phyloP scores from a whole-genome alignment of 1,140 invertebrate genomes.

The Melitaea cinxia region DNA sequence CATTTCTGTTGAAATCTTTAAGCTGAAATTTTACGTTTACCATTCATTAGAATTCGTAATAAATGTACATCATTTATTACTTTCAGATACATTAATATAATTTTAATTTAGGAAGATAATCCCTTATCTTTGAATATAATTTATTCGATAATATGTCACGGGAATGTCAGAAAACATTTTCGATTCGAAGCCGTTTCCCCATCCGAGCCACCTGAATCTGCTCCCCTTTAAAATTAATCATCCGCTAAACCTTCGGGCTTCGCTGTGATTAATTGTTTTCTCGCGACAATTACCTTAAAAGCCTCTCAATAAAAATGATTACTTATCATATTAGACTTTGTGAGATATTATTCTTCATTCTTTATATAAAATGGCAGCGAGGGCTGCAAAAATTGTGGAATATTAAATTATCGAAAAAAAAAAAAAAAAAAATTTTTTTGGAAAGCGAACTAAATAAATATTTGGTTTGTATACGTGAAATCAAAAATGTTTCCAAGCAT shows the following conservation, averaged over 20 bases:
- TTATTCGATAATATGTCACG: slow-evolving; percentile 1
- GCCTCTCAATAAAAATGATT: slow-evolving; percentile 28
- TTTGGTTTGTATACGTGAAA: too few species aligned
- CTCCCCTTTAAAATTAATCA: slow-evolving; percentile 50
- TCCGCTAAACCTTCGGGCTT: slow-evolving; percentile 47
- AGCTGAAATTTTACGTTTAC: too few species aligned
- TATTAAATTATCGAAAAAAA: too few species aligned
- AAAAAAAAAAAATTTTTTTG: too few species aligned
- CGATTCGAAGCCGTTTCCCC: not conserved
- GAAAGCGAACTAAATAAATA: too few species aligned
- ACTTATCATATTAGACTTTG: slow-evolving; percentile 1
- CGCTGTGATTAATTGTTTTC: slow-evolving; percentile 50
- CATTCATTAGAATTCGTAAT: too few species aligned
- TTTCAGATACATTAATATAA: not conserved
- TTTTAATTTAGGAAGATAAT: not conserved
- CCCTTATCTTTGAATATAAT: not conserved
- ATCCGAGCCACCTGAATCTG: slow-evolving; percentile 47
- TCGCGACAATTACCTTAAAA: slow-evolving; percentile 39
- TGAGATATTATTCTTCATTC: not conserved
- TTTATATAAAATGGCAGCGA: not conserved
- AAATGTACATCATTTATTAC: not conserved
- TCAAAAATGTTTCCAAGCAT: too few species aligned
- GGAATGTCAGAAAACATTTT: not conserved
- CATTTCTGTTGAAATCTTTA: too few species aligned
- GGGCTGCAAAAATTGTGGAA: not conserved